Conservation (phyloP, 2,797 vertebrate species). For the Galago senegalensis region DNA sequence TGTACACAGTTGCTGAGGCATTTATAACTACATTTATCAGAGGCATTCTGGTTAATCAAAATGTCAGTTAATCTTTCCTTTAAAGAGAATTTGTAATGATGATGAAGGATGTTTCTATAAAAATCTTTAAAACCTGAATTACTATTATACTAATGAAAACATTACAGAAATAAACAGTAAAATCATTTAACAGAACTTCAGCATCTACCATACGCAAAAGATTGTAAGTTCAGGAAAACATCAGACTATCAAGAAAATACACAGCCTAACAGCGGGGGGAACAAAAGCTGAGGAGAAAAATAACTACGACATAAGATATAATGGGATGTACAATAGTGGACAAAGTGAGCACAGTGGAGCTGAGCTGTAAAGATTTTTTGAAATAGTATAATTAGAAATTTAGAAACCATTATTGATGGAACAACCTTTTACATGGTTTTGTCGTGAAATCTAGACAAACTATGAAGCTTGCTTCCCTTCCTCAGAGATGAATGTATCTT, state of each 20-base stretch:
- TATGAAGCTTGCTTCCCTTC: background rate
- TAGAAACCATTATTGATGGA: background rate
- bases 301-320: background rate
- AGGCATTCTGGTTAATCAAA: background rate
- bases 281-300: background rate
- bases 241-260: background rate
- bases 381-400: background rate
- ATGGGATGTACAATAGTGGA: background rate
- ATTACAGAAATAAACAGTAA: conserved; percentile 15
- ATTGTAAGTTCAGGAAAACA: background rate
- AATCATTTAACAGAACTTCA: conserved; percentile 7
- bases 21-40: background rate
- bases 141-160: background rate
- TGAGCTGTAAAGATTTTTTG: background rate
- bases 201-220: background rate
- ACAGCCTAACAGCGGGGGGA: background rate
- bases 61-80: conserved; percentile 51
- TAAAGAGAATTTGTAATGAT: background rate
- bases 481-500: background rate
- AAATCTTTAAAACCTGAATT: conserved; percentile 13
- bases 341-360: background rate
- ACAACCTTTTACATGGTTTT: background rate
- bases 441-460: background rate
- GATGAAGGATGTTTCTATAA: background rate
- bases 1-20: background rate